A percentile compares a stretch with the other conserved stretches of the same genome.
Evolutionary conservation across 1,140 invertebrate species (phyloP).

Genomic region (Oncopodura yosiiana): DNA sequence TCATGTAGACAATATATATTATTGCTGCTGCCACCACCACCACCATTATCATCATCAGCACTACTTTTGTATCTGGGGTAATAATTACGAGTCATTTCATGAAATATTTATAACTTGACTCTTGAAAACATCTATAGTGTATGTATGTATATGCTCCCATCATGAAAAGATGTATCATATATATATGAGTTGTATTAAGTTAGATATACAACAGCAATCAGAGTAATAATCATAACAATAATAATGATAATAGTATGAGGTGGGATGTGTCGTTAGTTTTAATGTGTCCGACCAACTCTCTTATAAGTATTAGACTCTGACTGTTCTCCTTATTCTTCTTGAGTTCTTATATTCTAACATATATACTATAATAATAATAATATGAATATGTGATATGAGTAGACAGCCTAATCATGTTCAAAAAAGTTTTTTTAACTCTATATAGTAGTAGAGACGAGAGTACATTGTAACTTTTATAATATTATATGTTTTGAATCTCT

Average conservation of each 20-base stretch:
- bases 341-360: not conserved
- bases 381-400: not conserved
- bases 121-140: not conserved
- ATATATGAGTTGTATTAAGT: not conserved
- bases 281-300: slow-evolving; percentile 27
- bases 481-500: not conserved
- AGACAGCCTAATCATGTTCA: not conserved
- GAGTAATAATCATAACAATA: slow-evolving; percentile 20
- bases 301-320: too few species aligned
- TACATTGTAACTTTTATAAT: not conserved
- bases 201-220: not conserved
- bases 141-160: not conserved
- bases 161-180: not conserved
- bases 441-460: not conserved
- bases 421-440: not conserved
- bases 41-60: too few species aligned
- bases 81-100: slow-evolving; percentile 36
- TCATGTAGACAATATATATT: too few species aligned
- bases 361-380: not conserved
- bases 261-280: slow-evolving; percentile 35
- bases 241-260: slow-evolving; percentile 33
- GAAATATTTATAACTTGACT: slow-evolving; percentile 32
- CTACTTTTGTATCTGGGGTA: slow-evolving; percentile 29
- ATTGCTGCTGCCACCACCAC: too few species aligned
- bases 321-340: not conserved